phyloP scores from a whole-genome alignment of 2,113 vertebrate genomes.

The Podocnemis expansa region DNA sequence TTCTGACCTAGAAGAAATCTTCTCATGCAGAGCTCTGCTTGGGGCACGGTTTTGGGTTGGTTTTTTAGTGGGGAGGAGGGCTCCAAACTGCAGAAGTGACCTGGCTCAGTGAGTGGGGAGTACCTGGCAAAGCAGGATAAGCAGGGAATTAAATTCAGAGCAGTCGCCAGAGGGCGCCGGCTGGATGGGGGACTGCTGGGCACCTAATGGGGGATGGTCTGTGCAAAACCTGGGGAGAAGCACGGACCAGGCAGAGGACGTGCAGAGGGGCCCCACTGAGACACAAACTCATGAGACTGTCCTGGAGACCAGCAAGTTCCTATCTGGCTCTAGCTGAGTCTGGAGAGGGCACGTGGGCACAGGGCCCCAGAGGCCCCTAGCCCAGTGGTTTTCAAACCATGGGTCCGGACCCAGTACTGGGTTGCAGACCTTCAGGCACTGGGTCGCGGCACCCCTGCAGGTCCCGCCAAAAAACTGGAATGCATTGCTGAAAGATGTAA shows the following conservation, averaged over 20 bases:
- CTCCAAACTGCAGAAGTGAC: neutral
- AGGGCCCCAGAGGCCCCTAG: neutral
- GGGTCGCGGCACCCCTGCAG: too few species aligned
- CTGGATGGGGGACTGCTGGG: too few species aligned
- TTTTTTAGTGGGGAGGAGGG: neutral
- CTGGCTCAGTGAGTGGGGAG: neutral
- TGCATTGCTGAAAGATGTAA: too few species aligned
- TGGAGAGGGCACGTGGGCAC: neutral
- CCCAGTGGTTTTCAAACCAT: too few species aligned
- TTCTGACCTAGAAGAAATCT: neutral
- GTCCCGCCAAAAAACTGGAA: too few species aligned
- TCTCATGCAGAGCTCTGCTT: neutral
- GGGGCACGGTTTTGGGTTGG: neutral
- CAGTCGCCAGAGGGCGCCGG: too few species aligned
- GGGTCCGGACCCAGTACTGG: too few species aligned
- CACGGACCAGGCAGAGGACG: neutral
- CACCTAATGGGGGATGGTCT: neutral
- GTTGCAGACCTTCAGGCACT: too few species aligned
- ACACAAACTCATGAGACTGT: neutral
- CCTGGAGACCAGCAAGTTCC: neutral
- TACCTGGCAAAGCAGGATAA: neutral
- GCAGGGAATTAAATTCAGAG: neutral
- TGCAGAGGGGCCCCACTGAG: neutral
- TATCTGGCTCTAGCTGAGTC: neutral
- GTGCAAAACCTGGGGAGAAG: neutral